Evolutionary conservation across 2,797 vertebrate species (phyloP).

Genomic region (Notolabrus celidotus): DNA sequence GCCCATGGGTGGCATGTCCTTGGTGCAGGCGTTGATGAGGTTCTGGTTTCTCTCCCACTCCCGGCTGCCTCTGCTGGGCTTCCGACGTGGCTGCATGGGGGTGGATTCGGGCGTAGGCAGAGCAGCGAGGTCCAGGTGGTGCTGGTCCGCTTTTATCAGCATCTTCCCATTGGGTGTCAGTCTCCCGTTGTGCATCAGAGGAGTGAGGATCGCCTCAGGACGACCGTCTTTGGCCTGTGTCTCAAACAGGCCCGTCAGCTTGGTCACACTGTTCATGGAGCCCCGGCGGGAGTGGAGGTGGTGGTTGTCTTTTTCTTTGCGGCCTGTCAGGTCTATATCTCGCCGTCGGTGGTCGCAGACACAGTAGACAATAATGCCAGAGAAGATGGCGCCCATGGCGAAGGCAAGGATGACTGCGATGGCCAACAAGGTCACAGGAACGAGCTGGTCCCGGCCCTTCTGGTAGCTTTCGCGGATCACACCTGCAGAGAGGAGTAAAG

Average conservation of each 20-base stretch:
- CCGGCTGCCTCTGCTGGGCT: conserved; percentile 93
- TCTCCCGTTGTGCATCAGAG: conserved; percentile 97
- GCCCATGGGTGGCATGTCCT: conserved; percentile 93
- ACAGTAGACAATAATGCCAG: conserved; percentile 96
- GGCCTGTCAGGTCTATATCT: conserved; percentile 87
- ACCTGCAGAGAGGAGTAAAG: conserved; percentile 89
- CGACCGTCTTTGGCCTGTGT: conserved; percentile 95
- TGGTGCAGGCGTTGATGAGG: conserved; percentile 97
- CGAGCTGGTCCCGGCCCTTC: conserved; percentile 96
- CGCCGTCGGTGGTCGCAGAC: conserved; percentile 95
- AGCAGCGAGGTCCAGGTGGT: conserved; percentile 94
- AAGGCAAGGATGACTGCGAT: conserved; percentile 98
- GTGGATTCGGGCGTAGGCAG: conserved; percentile 97
- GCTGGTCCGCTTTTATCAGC: conserved; percentile 97
- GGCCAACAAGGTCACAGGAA: conserved; percentile 96
- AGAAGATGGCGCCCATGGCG: conserved; percentile 97
- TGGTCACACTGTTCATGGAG: conserved; percentile 98
- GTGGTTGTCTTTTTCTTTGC: conserved; percentile 92
- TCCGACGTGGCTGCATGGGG: conserved; percentile 96
- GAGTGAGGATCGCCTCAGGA: conserved; percentile 94
- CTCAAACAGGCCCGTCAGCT: conserved; percentile 96
- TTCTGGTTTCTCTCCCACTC: conserved; percentile 99
- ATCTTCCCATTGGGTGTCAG: conserved; percentile 91
- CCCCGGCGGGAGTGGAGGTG: conserved; percentile 90
- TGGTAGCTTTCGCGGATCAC: conserved; percentile 99